A percentile compares a stretch with the other conserved stretches of the same genome.
These are phyloP conservation scores for Leptosomus discolor DNA, from an alignment of 2,113 vertebrate genomes.

Conservation along the genomic window DNA sequence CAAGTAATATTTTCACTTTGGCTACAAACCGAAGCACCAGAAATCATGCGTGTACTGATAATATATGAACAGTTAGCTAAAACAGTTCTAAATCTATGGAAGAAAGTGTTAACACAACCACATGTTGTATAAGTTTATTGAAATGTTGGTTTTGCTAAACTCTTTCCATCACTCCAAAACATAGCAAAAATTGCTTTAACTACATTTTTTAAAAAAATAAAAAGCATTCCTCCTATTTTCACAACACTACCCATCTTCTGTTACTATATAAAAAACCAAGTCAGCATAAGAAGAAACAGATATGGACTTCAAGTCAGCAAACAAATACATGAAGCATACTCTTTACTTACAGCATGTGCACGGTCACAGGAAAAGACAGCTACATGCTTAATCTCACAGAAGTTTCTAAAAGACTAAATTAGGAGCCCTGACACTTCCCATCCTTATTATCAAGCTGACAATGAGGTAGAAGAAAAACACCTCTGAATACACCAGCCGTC, in stretches of 20 bases:
- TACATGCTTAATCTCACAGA: neutral
- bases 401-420: neutral
- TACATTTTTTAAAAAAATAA: neutral
- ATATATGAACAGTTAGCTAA: neutral
- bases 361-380: neutral
- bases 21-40: neutral
- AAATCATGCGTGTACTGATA: neutral
- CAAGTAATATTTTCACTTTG: neutral
- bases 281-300: neutral
- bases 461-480: neutral
- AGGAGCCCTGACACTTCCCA: neutral
- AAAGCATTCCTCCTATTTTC: neutral
- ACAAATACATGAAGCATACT: neutral
- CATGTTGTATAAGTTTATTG: neutral
- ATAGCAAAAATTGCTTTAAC: neutral
- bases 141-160: neutral
- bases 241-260: neutral
- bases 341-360: neutral
- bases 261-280: neutral
- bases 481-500: neutral
- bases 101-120: neutral
- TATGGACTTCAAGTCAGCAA: neutral
- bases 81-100: neutral
- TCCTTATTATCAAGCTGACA: neutral
- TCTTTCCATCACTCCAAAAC: neutral